These are phyloP conservation scores for Ascaphus truei DNA, from an alignment of 2,113 vertebrate genomes.

Conservation along the genomic window DNA sequence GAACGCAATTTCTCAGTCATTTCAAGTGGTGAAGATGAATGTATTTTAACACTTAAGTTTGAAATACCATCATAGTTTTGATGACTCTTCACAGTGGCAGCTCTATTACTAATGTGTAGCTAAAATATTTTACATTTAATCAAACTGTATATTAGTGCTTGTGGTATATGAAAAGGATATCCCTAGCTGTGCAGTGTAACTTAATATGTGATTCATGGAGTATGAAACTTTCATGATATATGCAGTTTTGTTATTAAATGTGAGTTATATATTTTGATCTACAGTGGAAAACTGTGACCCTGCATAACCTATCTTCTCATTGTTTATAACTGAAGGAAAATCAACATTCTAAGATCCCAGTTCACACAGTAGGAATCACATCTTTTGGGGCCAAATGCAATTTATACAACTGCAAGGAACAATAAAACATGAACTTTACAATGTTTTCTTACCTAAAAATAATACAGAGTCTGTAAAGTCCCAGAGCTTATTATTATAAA, in stretches of 20 bases:
- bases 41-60: background rate
- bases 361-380: slow-evolving; percentile 79
- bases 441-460: slow-evolving; percentile 80
- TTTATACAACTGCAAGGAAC: slow-evolving; percentile 79
- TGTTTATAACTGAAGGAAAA: slow-evolving; percentile 80
- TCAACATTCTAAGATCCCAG: slow-evolving; percentile 73
- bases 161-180: slow-evolving; percentile 64
- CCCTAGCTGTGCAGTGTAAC: slow-evolving; percentile 68
- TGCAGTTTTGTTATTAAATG: slow-evolving; percentile 73
- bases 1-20: background rate
- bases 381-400: slow-evolving; percentile 79
- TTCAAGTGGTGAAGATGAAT: background rate
- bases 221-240: slow-evolving; percentile 72
- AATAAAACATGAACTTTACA: slow-evolving; percentile 79
- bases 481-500: slow-evolving; percentile 74
- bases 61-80: slow-evolving; percentile 45
- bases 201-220: slow-evolving; percentile 57
- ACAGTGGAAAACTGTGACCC: slow-evolving; percentile 75
- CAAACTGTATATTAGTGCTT: slow-evolving; percentile 68
- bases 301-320: slow-evolving; percentile 73
- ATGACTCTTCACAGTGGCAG: slow-evolving; percentile 58
- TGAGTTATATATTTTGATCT: slow-evolving; percentile 76
- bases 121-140: slow-evolving; percentile 66
- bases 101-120: slow-evolving; percentile 57
- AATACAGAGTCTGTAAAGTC: slow-evolving; percentile 78